These are phyloP conservation scores for Pterophyllum scalare DNA, from an alignment of 2,113 vertebrate genomes.

Conservation along the genomic window DNA sequence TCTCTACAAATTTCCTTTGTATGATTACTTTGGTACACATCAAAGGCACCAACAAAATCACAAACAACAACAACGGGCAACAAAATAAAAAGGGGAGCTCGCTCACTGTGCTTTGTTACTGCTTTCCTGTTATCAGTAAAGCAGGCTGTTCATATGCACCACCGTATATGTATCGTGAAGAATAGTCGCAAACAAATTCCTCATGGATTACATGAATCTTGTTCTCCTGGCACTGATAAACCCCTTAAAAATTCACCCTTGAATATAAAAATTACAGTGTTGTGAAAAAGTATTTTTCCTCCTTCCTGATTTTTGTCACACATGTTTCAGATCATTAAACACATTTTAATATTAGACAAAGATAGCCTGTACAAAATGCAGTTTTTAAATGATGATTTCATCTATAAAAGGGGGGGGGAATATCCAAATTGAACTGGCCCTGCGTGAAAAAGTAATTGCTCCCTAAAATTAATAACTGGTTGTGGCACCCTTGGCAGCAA, in stretches of 20 bases:
- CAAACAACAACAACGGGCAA: conserved; percentile 5
- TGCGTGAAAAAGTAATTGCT: rapidly evolving
- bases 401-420: neutral
- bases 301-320: neutral
- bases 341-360: neutral
- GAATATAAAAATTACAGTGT: neutral
- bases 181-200: conserved; percentile 2
- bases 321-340: neutral
- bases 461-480: neutral
- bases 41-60: neutral
- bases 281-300: neutral
- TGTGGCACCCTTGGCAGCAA: neutral
- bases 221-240: neutral
- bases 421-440: neutral
- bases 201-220: neutral
- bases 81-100: neutral
- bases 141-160: neutral
- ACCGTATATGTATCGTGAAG: neutral
- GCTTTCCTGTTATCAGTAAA: neutral
- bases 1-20: conserved; percentile 17
- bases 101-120: neutral
- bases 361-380: neutral
- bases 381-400: neutral
- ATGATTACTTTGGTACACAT: neutral
- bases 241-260: neutral